phyloP scores from a whole-genome alignment of 2,888 invertebrate genomes.

The Lasioglossum vierecki region DNA sequence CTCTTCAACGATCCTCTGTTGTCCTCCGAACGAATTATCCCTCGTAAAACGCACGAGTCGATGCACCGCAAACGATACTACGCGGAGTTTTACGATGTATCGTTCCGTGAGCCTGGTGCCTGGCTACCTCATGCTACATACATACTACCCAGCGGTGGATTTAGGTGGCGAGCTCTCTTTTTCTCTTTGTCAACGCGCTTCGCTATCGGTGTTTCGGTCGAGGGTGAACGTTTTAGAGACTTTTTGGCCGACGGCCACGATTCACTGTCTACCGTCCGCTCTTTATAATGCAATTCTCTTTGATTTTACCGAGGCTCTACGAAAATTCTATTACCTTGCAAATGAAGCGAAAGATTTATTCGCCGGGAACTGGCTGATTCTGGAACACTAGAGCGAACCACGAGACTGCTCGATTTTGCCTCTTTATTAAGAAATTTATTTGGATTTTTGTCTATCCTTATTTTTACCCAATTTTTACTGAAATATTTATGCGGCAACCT shows the following conservation, averaged over 20 bases:
- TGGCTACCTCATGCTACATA: neutral
- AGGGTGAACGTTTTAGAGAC: constrained; percentile 10
- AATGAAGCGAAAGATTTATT: constrained; percentile 4
- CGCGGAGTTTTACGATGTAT: constrained; percentile 35
- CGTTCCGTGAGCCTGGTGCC: neutral
- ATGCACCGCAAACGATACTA: constrained; percentile 28
- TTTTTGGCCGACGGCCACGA: neutral
- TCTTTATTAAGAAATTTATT: neutral
- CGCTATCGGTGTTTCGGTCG: constrained; percentile 3
- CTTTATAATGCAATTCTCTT: neutral
- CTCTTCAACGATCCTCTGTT: constrained; percentile 17
- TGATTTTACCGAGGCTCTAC: neutral
- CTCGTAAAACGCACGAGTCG: constrained; percentile 50
- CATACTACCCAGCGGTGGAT: neutral
- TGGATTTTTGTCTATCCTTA: neutral
- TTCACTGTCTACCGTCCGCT: neutral
- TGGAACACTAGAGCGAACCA: neutral
- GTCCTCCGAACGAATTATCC: constrained; percentile 49
- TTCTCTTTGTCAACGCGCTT: constrained; percentile 25
- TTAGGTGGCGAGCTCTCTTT: neutral
- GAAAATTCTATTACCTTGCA: neutral
- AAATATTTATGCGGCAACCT: neutral
- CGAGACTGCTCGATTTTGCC: neutral
- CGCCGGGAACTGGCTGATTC: neutral
- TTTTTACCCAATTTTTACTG: neutral